These are phyloP conservation scores for Gryllus bimaculatus DNA, from an alignment of 1,140 invertebrate genomes.

Conservation along the genomic window DNA sequence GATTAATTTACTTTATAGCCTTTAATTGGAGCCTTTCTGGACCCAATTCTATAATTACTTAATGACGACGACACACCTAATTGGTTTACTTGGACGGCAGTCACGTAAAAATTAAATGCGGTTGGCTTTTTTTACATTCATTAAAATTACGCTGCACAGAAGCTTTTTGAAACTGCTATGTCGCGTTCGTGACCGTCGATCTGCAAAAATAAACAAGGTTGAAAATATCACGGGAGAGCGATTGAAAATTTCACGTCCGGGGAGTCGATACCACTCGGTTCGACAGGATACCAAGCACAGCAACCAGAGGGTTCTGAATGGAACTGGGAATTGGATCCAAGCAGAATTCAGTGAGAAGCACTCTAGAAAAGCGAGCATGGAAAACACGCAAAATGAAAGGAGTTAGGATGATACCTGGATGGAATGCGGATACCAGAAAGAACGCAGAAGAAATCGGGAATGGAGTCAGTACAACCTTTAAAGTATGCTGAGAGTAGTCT, in stretches of 20 bases:
- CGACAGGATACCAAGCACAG: no score
- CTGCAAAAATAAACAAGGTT: not conserved
- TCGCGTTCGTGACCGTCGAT: not conserved
- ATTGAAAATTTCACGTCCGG: no score
- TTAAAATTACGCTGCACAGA: not conserved
- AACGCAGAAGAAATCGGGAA: not conserved
- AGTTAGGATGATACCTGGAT: not conserved
- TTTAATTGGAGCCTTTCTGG: not conserved
- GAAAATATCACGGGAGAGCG: not conserved
- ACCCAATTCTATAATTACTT: not conserved
- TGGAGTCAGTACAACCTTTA: not conserved
- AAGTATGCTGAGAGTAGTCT: no score
- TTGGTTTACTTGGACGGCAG: not conserved
- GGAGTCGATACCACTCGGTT: no score
- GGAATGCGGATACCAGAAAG: not conserved
- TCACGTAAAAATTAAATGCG: not conserved
- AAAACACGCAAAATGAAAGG: no score
- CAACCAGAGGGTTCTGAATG: no score
- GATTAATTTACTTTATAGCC: not conserved
- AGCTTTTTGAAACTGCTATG: not conserved
- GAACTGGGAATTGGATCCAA: no score
- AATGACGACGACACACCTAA: not conserved
- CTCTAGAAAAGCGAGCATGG: no score
- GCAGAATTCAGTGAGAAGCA: no score
- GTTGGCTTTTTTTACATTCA: not conserved